phyloP scores from a whole-genome alignment of 2,113 vertebrate species.

The Synchiropus splendidus region DNA sequence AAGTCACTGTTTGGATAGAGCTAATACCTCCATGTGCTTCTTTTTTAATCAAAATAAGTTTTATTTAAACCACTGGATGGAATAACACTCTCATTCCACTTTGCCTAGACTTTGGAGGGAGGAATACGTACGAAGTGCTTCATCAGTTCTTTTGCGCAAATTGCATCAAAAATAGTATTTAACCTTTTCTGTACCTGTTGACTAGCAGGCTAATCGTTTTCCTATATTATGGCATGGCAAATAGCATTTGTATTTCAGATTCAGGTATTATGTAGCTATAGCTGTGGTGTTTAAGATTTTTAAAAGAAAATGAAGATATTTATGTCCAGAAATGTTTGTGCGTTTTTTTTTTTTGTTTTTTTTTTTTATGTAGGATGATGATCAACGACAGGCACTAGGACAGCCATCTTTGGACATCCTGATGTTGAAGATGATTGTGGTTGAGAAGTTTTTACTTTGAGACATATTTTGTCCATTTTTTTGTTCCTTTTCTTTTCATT shows the following conservation, averaged over 20 bases:
- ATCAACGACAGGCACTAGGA: conserved; percentile 93
- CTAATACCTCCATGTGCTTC: conserved; percentile 87
- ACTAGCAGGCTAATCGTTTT: conserved; percentile 96
- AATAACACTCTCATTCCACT: conserved; percentile 79
- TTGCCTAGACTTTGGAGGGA: conserved; percentile 87
- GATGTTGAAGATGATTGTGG: conserved; percentile 82
- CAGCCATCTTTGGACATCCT: conserved; percentile 78
- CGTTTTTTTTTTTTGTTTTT: conserved; percentile 94
- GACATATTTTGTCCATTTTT: conserved; percentile 55
- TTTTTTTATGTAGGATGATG: conserved; percentile 64
- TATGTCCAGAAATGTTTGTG: conserved; percentile 99
- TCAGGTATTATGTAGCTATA: conserved; percentile 93
- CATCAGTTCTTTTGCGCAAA: conserved; percentile 84
- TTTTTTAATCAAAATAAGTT: conserved; percentile 67
- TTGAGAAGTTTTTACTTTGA: conserved; percentile 72
- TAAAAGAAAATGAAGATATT: conserved; percentile 89
- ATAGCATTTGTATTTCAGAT: conserved; percentile 98
- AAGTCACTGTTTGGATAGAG: conserved; percentile 82
- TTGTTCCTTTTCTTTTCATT: conserved; percentile 75
- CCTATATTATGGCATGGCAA: conserved; percentile 99
- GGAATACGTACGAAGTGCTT: conserved; percentile 84
- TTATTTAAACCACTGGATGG: conserved; percentile 99
- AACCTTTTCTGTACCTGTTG: conserved; percentile 98
- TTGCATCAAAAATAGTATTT: conserved; percentile 97
- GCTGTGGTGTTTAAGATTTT: conserved; percentile 98